Percentiles rank a stretch among this genome's conserved stretches.
Conservation (phyloP, 1,140 invertebrate species). For the Bradysia coprophila region DNA sequence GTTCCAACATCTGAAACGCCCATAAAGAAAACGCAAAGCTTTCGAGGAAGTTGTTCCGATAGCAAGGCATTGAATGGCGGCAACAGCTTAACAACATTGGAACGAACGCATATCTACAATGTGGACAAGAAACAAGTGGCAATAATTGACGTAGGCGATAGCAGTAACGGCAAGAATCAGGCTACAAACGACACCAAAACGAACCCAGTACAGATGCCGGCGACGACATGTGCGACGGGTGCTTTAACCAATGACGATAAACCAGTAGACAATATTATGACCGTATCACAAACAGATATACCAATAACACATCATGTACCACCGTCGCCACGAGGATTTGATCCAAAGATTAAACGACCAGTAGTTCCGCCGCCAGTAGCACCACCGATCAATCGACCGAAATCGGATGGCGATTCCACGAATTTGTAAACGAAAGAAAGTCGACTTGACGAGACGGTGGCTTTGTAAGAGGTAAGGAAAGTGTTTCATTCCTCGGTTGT, state of each 20-base stretch:
- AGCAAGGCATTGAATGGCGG: slow-evolving; percentile 7
- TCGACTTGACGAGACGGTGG: too few relatives aligned
- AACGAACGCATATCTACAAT: slow-evolving; percentile 43
- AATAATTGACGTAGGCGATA: slow-evolving; percentile 34
- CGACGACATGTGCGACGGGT: not conserved
- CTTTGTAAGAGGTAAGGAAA: too few relatives aligned
- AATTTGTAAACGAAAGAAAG: too few relatives aligned
- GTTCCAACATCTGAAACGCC: too few relatives aligned
- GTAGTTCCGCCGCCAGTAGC: slow-evolving; percentile 3
- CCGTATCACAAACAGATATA: not conserved
- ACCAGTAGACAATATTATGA: not conserved
- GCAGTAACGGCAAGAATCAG: not conserved
- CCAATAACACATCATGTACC: not conserved
- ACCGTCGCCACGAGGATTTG: slow-evolving; percentile 2
- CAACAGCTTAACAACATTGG: slow-evolving; percentile 21
- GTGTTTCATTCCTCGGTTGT: too few relatives aligned
- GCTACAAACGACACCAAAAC: slow-evolving; percentile 6
- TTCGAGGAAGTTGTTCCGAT: slow-evolving; percentile 8
- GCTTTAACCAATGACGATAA: not conserved
- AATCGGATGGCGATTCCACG: slow-evolving; percentile 3
- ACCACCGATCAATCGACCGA: slow-evolving; percentile 1
- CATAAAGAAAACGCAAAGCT: slow-evolving; percentile 1
- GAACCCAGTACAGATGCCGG: not conserved
- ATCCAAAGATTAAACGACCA: slow-evolving; percentile 3
- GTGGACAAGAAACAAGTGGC: slow-evolving; percentile 51